Evolutionary conservation across 2,797 vertebrate genomes (phyloP).

Genomic region (Xiphophorus birchmanni): DNA sequence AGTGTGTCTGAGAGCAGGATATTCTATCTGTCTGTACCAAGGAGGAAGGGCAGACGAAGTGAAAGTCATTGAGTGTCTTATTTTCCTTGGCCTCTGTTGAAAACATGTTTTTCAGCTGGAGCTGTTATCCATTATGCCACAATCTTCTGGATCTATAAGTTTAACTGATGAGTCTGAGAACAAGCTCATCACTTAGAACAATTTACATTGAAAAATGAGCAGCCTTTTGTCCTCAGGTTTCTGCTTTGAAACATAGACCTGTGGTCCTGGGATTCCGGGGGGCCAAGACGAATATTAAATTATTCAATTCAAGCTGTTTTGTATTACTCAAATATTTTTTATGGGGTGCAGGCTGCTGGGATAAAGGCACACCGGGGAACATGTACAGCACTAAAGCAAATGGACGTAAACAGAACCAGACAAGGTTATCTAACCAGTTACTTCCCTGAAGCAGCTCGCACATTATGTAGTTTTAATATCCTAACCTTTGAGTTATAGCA

Average conservation of each 20-base stretch:
- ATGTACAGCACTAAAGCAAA: slow-evolving; percentile 57
- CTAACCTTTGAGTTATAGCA: slow-evolving; percentile 33
- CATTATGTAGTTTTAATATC: slow-evolving; percentile 69
- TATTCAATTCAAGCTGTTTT: slow-evolving; percentile 77
- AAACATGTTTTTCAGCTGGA: slow-evolving; percentile 18
- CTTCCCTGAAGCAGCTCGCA: slow-evolving; percentile 40
- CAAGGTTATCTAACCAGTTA: slow-evolving; percentile 48
- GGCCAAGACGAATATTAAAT: slow-evolving; percentile 74
- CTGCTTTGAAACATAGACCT: slow-evolving; percentile 74
- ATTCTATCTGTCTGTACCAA: neutral
- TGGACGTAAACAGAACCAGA: slow-evolving; percentile 68
- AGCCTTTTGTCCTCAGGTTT: slow-evolving; percentile 48
- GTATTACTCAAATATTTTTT: slow-evolving; percentile 76
- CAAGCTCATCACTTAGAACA: slow-evolving; percentile 53
- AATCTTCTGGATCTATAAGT: slow-evolving; percentile 33
- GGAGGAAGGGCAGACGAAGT: slow-evolving; percentile 11
- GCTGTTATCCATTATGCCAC: slow-evolving; percentile 24
- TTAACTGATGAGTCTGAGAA: slow-evolving; percentile 63
- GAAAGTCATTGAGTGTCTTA: slow-evolving; percentile 27
- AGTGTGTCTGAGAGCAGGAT: slow-evolving; percentile 9
- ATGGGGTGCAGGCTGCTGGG: slow-evolving; percentile 55
- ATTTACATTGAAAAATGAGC: slow-evolving; percentile 52
- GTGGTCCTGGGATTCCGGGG: slow-evolving; percentile 65
- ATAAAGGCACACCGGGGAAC: slow-evolving; percentile 57
- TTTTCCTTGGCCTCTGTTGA: slow-evolving; percentile 34